A percentile compares a stretch with the other conserved stretches of the same genome.
Conservation (phyloP, 2,113 vertebrate species). For the Bettongia penicillata region DNA sequence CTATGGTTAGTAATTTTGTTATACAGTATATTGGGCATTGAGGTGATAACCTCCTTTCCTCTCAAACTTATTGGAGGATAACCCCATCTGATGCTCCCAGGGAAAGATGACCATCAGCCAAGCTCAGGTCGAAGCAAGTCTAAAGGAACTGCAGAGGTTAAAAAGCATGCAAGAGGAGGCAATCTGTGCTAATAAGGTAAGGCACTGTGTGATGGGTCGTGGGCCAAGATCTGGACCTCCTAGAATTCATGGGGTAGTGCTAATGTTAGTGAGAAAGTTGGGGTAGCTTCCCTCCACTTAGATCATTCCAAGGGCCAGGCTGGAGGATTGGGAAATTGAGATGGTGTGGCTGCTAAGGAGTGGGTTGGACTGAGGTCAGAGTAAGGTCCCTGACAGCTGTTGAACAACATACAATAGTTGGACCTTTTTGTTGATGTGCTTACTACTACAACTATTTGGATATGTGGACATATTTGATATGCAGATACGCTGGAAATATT, state of each 20-base stretch:
- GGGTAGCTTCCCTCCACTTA: background rate
- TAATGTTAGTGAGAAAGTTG: background rate
- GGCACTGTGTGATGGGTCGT: constrained; percentile 39
- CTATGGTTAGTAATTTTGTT: background rate
- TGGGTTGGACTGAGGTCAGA: background rate
- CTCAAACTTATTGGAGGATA: constrained; percentile 15
- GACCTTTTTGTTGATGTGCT: constrained; percentile 11
- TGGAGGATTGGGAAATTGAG: constrained; percentile 20
- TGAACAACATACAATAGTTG: constrained; percentile 2
- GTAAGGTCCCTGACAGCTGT: background rate
- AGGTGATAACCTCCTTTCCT: constrained; percentile 1
- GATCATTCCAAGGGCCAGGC: background rate
- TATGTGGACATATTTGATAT: background rate
- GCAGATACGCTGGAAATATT: background rate
- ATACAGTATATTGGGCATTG: background rate
- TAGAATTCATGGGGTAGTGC: background rate
- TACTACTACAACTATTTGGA: constrained; percentile 14
- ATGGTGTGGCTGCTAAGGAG: background rate
- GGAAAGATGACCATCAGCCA: constrained; percentile 58
- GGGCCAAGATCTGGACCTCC: constrained; percentile 19
- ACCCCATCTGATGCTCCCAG: constrained; percentile 48
- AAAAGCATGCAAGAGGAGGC: constrained; percentile 46
- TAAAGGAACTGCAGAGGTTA: constrained; percentile 67
- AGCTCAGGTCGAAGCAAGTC: background rate
- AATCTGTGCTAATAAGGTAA: constrained; percentile 72